Base-by-base conservation (phyloP, 2,888 invertebrate genomes). In the Shargacucullia verbasci region DNA sequence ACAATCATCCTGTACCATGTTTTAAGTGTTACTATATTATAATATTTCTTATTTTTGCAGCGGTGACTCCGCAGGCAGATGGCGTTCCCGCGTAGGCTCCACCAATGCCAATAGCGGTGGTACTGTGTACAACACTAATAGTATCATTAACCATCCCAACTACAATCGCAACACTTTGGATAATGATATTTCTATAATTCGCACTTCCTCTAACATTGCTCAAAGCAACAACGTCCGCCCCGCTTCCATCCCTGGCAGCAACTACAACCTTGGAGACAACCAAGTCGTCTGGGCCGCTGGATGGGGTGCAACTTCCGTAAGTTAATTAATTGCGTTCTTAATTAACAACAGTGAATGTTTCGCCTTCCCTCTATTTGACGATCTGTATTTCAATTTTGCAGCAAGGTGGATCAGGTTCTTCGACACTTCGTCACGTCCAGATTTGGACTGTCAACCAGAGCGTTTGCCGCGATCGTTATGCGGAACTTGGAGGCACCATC, bases 281-380 rank as follows among this genome's bases (percentile, higher is more conserved):
- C 79, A 80, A 35, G 67, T 70, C 4, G 87, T 89, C 1, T 83
- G 87, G 78, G 87, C 91, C 12, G 80, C 84, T 34, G 94, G 94
- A 61, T 94, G 91, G 92, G 91, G 92, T n/a, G 52, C 59, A 0
- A 84, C 73, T 38, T 67, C 69, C 15, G 87, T 88, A 64, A 83
- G 83, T 78, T 20, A 14, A 27, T 31, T 50, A 2, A 1, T 29
- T 29, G 7, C 7, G 8, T 29, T 29, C 29, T 29, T 9, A 6
- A 1, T 9, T 6, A 6, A 7, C 7, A 29, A 1, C 2, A 29
- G 7, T 6, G 1, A 29, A 29, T 9, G 7, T 9, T 9, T 29
- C 9, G 29, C 2, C 9, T 7, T 29, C 7, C 9, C 8, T 29
- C 9, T 14, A 33, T 33, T 31, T 11, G 20, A 15, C 10, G 37